Conservation (phyloP, 1,140 invertebrate genomes). For the Aphelenchoides avenae region DNA sequence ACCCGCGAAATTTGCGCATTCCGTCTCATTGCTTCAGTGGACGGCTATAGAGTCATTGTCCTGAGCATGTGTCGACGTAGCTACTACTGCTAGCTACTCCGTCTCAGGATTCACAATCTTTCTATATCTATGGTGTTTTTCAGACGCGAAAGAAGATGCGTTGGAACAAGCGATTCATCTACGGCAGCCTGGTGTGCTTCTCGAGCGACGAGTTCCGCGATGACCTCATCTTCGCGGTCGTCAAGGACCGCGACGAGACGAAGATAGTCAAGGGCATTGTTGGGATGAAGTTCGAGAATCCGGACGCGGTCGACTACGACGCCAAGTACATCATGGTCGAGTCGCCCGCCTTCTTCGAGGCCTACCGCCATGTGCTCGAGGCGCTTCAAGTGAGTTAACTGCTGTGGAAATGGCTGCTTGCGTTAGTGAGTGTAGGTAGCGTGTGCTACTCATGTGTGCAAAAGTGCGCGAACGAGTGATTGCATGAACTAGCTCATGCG, state of each 20-base stretch:
- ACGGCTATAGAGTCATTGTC: too few relatives aligned
- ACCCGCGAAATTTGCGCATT: too few relatives aligned
- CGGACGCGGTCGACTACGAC: not conserved
- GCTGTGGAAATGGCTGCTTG: too few relatives aligned
- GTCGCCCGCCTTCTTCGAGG: conserved; percentile 63
- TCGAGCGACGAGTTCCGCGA: conserved; percentile 68
- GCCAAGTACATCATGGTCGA: conserved; percentile 61
- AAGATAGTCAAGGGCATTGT: conserved; percentile 62
- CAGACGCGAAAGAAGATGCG: conserved; percentile 4
- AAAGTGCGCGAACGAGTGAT: too few relatives aligned
- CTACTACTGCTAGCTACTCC: too few relatives aligned
- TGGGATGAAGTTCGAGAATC: conserved; percentile 61
- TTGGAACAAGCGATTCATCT: conserved; percentile 66
- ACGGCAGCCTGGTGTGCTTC: conserved; percentile 71
- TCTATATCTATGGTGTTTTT: too few relatives aligned
- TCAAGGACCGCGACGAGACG: conserved; percentile 65
- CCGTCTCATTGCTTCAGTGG: too few relatives aligned
- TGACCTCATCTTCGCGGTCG: conserved; percentile 68
- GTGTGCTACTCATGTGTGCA: too few relatives aligned
- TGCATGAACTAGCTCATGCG: too few relatives aligned
- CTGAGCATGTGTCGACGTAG: too few relatives aligned
- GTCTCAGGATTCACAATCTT: too few relatives aligned
- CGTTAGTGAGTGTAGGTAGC: too few relatives aligned
- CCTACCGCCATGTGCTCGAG: conserved; percentile 61
- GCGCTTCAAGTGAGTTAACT: conserved; percentile 58